Evolutionary conservation across 2,113 vertebrate genomes (phyloP).

Genomic region (Cinclus cinclus): DNA sequence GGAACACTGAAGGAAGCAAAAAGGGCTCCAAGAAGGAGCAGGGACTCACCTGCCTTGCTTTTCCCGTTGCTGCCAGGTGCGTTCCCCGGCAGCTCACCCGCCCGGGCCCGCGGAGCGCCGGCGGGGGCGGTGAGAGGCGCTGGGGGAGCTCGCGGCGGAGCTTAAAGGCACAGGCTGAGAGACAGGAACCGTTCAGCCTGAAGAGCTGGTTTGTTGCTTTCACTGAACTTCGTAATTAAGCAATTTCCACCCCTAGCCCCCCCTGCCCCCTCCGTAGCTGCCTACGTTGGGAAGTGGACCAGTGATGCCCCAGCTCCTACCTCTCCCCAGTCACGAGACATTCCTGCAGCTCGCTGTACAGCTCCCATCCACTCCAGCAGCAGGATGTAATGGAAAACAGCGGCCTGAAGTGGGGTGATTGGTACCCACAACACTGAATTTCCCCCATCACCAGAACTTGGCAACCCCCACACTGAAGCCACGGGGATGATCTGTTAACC

Average conservation of each 20-base stretch:
- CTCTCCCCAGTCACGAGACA: neutral
- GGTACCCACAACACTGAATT: fast-evolving
- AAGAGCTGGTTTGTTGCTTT: neutral
- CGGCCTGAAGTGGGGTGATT: neutral
- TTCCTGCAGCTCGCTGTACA: fast-evolving
- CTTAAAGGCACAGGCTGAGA: slow-evolving; percentile 42
- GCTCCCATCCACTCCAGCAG: fast-evolving
- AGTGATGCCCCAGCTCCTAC: neutral
- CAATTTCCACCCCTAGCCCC: too few species aligned
- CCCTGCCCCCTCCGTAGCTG: neutral
- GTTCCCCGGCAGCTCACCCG: neutral
- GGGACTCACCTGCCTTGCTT: neutral
- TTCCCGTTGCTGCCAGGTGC: neutral
- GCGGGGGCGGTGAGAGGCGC: neutral
- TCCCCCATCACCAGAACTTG: neutral
- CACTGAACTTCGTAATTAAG: neutral
- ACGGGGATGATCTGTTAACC: neutral
- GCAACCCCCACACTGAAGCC: neutral
- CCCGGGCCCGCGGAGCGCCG: neutral
- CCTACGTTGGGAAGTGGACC: neutral
- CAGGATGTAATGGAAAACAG: too few species aligned
- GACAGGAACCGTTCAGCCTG: neutral
- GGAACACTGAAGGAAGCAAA: fast-evolving
- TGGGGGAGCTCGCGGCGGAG: neutral
- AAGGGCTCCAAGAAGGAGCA: neutral